Conservation (phyloP, 2,113 vertebrate species). For the Caranx melampygus region DNA sequence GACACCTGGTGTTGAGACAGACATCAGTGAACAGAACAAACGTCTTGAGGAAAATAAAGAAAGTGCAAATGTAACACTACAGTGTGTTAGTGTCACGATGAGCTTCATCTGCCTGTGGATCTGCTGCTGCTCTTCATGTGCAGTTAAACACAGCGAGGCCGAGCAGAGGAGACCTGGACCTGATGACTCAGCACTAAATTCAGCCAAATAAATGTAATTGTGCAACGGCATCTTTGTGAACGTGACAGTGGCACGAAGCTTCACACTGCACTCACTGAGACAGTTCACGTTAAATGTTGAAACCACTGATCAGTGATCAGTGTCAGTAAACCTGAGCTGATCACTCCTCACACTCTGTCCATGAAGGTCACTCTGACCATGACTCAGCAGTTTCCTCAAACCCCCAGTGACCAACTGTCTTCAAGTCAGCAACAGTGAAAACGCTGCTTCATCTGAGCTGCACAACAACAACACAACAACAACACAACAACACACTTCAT, state of each 20-base stretch:
- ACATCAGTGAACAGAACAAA: no score
- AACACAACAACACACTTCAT: no score
- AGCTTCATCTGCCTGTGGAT: no score
- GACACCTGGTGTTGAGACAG: no score
- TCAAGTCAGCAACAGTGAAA: slow-evolving; percentile 44
- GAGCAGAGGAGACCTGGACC: no score
- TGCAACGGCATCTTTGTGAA: neutral
- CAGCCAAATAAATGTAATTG: neutral
- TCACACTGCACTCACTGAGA: neutral
- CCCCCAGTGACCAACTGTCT: slow-evolving; percentile 17
- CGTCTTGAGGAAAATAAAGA: no score
- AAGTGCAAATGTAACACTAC: no score
- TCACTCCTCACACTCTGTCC: neutral
- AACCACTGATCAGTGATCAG: neutral
- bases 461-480: no score
- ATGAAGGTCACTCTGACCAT: slow-evolving; percentile 33
- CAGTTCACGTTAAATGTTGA: neutral
- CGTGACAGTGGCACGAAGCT: no score
- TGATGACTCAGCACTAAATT: neutral
- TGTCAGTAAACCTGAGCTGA: neutral
- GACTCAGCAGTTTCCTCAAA: slow-evolving; percentile 54
- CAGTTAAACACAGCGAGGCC: no score
- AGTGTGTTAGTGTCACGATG: no score
- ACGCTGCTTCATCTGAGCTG: neutral
- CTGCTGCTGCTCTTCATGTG: no score